Percentiles rank a stretch among this genome's conserved stretches.
phyloP scores from a whole-genome alignment of 2,797 vertebrate species.

The Lepilemur septentrionalis region DNA sequence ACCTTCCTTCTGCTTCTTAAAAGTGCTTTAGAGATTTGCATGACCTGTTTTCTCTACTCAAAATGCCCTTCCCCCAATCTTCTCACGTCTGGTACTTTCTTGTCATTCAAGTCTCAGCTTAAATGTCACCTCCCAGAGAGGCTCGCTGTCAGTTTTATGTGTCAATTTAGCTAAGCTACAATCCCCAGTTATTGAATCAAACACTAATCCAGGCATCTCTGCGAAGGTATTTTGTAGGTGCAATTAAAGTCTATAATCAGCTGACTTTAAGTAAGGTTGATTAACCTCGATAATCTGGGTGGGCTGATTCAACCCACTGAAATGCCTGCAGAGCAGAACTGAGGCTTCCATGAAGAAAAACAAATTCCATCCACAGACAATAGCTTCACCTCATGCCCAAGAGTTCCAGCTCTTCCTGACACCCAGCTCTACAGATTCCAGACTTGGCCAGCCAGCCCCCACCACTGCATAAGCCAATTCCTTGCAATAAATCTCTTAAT shows the following conservation, averaged over 20 bases:
- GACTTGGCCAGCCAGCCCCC: neutral
- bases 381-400: neutral
- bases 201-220: neutral
- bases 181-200: neutral
- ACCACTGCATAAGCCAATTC: neutral
- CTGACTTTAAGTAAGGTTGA: neutral
- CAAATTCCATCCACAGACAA: accelerated
- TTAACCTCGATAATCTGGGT: accelerated
- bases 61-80: neutral
- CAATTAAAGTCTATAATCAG: neutral
- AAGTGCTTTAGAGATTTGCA: neutral
- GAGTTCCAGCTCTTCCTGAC: neutral
- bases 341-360: neutral
- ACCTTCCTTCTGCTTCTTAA: neutral
- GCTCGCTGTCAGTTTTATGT: accelerated
- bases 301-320: too few species aligned
- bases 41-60: neutral
- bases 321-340: neutral
- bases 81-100: neutral
- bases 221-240: neutral
- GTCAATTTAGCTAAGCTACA: neutral
- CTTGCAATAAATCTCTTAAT: neutral
- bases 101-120: neutral
- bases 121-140: neutral
- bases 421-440: neutral